Percentiles rank a stretch among this genome's conserved stretches.
Conservation (phyloP, 92 coral and sea anemone species). For the Virgularia gustaviana region DNA sequence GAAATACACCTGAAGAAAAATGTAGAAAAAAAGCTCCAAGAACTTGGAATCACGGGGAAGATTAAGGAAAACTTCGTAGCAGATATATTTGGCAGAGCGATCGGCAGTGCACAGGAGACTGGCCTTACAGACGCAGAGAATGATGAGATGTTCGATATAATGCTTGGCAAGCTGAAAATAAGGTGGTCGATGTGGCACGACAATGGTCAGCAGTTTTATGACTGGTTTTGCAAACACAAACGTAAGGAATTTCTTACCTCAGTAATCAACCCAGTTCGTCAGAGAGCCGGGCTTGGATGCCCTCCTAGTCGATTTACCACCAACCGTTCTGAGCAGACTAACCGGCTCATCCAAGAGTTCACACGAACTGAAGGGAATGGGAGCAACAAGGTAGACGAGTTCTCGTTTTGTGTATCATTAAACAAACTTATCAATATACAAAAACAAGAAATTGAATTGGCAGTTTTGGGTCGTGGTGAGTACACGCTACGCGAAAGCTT, state of each 20-base stretch:
- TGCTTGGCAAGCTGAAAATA: slow-evolving; percentile 25
- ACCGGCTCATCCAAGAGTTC: slow-evolving; percentile 22
- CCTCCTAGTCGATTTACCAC: slow-evolving; percentile 36
- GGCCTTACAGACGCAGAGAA: slow-evolving; percentile 28
- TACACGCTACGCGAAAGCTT: slow-evolving; percentile 29
- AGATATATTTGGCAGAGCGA: slow-evolving; percentile 28
- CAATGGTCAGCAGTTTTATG: slow-evolving; percentile 4
- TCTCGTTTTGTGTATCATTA: slow-evolving; percentile 21
- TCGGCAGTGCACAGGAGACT: slow-evolving; percentile 3
- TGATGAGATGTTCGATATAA: slow-evolving; percentile 26
- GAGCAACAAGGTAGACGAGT: slow-evolving; percentile 32
- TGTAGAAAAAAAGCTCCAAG: slow-evolving; percentile 13
- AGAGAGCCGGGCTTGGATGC: slow-evolving; percentile 39
- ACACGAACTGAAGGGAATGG: background rate
- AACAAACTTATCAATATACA: slow-evolving; percentile 35
- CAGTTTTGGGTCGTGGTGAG: slow-evolving; percentile 40
- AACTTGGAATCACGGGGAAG: background rate
- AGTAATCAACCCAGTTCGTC: slow-evolving; percentile 28
- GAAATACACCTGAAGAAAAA: slow-evolving; percentile 18
- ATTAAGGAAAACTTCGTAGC: slow-evolving; percentile 4
- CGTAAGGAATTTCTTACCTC: slow-evolving; percentile 31
- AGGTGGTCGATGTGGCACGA: slow-evolving; percentile 20
- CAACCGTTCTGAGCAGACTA: slow-evolving; percentile 34
- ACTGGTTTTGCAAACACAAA: slow-evolving; percentile 28
- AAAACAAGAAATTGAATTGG: slow-evolving; percentile 44